phyloP scores from a whole-genome alignment of 2,113 vertebrate genomes.

The Cyrtonyx montezumae region DNA sequence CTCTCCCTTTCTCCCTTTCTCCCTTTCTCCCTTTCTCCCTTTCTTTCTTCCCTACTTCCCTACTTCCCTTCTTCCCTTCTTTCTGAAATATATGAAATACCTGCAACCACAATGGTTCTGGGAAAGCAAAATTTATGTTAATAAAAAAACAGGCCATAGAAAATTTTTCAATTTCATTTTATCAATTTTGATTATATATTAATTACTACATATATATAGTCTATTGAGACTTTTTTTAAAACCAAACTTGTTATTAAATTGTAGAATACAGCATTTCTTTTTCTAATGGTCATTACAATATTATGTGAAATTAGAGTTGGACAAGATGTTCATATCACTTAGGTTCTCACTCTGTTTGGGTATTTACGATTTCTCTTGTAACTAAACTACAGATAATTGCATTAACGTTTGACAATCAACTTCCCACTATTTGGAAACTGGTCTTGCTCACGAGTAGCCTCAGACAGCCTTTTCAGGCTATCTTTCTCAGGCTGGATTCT shows the following conservation, averaged over 20 bases:
- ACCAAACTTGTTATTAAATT: neutral
- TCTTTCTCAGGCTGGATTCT: neutral
- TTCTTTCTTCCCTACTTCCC: no score
- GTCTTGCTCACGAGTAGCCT: neutral
- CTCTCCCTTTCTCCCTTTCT: no score
- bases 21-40: no score
- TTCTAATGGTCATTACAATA: neutral
- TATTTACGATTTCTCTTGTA: neutral
- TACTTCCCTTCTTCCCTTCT: no score
- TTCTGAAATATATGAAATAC: neutral
- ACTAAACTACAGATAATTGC: fast-evolving
- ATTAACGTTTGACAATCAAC: neutral
- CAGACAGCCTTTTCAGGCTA: neutral
- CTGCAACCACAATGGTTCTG: neutral
- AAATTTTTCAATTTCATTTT: neutral
- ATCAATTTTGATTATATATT: neutral
- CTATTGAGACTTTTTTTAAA: no score
- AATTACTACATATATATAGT: neutral
- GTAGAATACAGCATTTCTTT: neutral
- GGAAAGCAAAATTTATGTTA: neutral
- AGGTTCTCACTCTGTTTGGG: neutral
- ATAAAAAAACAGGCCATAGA: neutral
- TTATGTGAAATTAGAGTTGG: neutral
- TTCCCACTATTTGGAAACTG: neutral
- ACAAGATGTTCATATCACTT: neutral